phyloP scores from a whole-genome alignment of 2,113 vertebrate genomes.

The Albula glossodonta region DNA sequence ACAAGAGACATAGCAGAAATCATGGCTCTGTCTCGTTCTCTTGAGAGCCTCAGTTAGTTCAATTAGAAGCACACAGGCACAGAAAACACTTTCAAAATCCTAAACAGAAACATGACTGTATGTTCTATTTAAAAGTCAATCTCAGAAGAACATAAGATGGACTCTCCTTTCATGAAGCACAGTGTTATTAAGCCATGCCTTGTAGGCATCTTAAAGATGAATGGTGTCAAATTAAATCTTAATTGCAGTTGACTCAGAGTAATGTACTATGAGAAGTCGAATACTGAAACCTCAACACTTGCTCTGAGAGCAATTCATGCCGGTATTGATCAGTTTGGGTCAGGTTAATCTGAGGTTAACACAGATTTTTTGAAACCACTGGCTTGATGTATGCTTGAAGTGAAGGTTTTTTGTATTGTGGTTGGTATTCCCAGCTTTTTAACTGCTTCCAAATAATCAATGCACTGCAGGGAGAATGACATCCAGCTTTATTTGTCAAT shows the following conservation, averaged over 20 bases:
- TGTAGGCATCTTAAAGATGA: slow-evolving; percentile 9
- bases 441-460: neutral
- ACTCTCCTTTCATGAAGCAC: too few relatives aligned
- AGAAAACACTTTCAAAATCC: neutral
- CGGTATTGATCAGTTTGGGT: neutral
- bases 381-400: neutral
- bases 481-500: neutral
- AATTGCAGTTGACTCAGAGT: slow-evolving; percentile 8
- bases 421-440: neutral
- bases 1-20: too few relatives aligned
- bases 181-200: neutral
- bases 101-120: neutral
- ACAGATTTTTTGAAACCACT: neutral
- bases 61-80: too few relatives aligned
- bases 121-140: too few relatives aligned
- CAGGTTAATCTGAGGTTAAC: neutral
- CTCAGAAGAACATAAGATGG: too few relatives aligned
- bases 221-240: slow-evolving; percentile 19
- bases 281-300: slow-evolving; percentile 15
- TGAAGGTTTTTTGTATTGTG: neutral
- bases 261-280: slow-evolving; percentile 26
- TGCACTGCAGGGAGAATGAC: neutral
- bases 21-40: too few relatives aligned
- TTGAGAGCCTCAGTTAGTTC: too few relatives aligned
- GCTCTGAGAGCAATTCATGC: neutral